Evolutionary conservation across 2,113 vertebrate genomes (phyloP).

Genomic region (Vidua chalybeata): DNA sequence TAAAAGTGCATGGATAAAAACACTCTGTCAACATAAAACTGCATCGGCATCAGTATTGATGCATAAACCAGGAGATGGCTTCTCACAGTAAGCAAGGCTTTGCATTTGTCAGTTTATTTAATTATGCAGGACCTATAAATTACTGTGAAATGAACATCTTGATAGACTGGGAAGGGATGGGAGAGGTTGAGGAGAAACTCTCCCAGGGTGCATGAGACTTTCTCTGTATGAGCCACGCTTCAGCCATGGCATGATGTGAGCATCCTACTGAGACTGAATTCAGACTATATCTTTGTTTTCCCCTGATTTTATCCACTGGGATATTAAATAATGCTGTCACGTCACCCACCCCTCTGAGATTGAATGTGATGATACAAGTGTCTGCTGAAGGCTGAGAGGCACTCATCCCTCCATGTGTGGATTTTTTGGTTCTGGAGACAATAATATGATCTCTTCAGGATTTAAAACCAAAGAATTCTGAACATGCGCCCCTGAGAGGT

Average conservation of each 20-base stretch:
- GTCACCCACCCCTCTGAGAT: neutral
- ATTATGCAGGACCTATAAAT: neutral
- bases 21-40: neutral
- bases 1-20: neutral
- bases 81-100: neutral
- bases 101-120: neutral
- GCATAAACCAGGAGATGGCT: neutral
- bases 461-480: neutral
- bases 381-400: neutral
- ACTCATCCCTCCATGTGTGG: rapidly evolving
- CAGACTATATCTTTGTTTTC: neutral
- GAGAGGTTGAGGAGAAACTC: neutral
- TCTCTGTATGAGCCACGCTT: rapidly evolving
- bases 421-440: neutral
- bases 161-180: neutral
- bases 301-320: neutral
- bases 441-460: rapidly evolving
- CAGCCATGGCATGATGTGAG: neutral
- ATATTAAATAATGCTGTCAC: neutral
- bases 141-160: neutral
- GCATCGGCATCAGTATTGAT: neutral
- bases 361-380: neutral
- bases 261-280: neutral
- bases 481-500: rapidly evolving
- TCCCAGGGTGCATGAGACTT: neutral